Conservation (phyloP, 2,888 invertebrate species). For the Drosophila subquinaria region DNA sequence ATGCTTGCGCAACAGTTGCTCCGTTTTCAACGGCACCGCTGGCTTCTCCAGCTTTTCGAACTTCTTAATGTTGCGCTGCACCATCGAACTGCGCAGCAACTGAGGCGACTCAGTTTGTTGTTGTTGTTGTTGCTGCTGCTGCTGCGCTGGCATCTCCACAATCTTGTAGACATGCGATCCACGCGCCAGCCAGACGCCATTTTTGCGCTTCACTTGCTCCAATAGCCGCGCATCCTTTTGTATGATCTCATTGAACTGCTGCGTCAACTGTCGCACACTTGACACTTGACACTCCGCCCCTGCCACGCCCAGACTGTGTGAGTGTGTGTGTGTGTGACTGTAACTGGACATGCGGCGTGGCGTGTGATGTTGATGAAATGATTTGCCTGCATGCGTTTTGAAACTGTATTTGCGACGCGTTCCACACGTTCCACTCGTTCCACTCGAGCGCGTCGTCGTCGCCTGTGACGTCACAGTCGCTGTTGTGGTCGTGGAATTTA, state of each 20-base stretch:
- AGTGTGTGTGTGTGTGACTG: constrained; percentile 22
- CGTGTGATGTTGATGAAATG: constrained; percentile 71
- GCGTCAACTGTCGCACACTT: constrained; percentile 88
- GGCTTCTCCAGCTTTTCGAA: constrained; percentile 83
- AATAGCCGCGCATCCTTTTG: constrained; percentile 85
- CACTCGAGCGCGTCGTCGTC: constrained; percentile 4
- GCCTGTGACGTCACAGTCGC: constrained; percentile 54
- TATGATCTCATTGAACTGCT: constrained; percentile 90
- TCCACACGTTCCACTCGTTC: constrained; percentile 38
- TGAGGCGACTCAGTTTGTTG: constrained; percentile 4
- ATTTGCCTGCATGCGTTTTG: constrained; percentile 83
- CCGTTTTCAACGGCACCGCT: constrained; percentile 82
- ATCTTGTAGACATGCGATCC: constrained; percentile 85
- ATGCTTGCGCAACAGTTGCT: constrained; percentile 81
- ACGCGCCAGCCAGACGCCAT: constrained; percentile 86
- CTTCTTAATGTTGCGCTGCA: constrained; percentile 79
- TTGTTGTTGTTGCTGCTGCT: constrained; percentile 1
- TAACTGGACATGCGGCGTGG: constrained; percentile 69
- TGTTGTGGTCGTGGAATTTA: constrained; percentile 32
- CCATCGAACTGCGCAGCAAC: constrained; percentile 69
- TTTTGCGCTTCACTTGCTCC: constrained; percentile 87
- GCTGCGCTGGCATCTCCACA: constrained; percentile 70
- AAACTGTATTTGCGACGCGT: constrained; percentile 84
- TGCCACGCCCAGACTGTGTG: constrained; percentile 29
- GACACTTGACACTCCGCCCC: constrained; percentile 9